Conservation (phyloP, 2,113 vertebrate genomes). For the Dolichallabes microphthalmus region DNA sequence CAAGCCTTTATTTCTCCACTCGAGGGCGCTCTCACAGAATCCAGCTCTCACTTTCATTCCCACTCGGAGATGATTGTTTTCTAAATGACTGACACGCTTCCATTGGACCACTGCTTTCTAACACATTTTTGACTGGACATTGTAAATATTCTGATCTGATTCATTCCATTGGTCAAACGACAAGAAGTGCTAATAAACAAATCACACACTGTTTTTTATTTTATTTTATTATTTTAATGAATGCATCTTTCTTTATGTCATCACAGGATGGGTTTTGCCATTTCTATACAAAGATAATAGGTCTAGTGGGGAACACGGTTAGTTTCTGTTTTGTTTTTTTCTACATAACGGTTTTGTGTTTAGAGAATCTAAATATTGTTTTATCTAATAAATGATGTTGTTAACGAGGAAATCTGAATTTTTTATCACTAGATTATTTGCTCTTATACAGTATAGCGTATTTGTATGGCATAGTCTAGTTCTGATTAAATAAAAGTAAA, state of each 20-base stretch:
- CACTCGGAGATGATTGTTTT: slow-evolving; percentile 66
- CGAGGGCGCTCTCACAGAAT: slow-evolving; percentile 58
- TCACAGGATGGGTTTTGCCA: too few species aligned
- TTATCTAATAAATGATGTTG: neutral
- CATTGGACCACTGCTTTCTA: slow-evolving; percentile 63
- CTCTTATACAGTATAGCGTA: too few species aligned
- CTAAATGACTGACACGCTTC: slow-evolving; percentile 62
- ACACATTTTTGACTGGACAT: slow-evolving; percentile 71
- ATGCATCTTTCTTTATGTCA: slow-evolving; percentile 30
- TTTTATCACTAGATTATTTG: neutral
- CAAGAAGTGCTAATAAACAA: slow-evolving; percentile 89
- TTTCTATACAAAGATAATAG: neutral
- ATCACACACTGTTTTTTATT: slow-evolving; percentile 65
- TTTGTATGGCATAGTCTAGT: neutral
- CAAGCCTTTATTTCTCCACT: slow-evolving; percentile 59
- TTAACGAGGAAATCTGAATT: neutral
- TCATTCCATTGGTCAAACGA: slow-evolving; percentile 84
- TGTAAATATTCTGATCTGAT: slow-evolving; percentile 75
- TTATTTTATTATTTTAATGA: neutral
- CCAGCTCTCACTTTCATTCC: slow-evolving; percentile 59
- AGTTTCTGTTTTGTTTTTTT: neutral
- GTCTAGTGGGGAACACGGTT: neutral
- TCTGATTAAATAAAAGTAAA: neutral
- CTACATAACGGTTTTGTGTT: neutral
- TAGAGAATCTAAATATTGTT: neutral